Base-by-base conservation (phyloP, 1,140 invertebrate genomes). In the Dreissena polymorpha region DNA sequence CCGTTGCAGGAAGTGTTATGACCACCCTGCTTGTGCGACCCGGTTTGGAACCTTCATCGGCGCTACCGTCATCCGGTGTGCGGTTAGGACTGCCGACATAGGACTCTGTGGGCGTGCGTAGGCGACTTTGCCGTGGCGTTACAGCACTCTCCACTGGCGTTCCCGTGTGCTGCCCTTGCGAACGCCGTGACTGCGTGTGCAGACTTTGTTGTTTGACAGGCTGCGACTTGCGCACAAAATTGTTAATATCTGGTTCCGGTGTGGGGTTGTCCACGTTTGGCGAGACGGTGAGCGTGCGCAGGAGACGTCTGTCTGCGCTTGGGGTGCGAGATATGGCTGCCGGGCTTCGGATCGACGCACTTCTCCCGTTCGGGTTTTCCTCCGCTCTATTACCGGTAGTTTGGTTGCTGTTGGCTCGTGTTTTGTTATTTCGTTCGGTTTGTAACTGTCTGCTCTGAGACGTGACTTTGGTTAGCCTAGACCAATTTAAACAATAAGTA, bases 321-420 rank as follows among this genome's bases (percentile, higher is more conserved):
- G 80, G 80, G 18, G 80, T 82, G 18, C 80, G 39, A 23, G 71
- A 74, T n/a, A 73, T 81, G 67, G 39, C 55, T 21, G 76, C 76
- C 29, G 64, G 76, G 49, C 63, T 68, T 55, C 76, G 16, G 51
- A 57, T 67, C 5, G 76, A 78, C 76, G 21, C 21, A 60, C 57
- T 60, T 18, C 57, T 60, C 6, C 57, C 21, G 12, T 60, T 60
- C 21, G 57, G 57, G 39, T 39, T 39, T 39, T 39, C 39, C 39
- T 5, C 39, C 3, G 2, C 39, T 39, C 39, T 2, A 39, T 39
- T 39, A 39, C 39, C 39, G 39, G 39, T 39, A 39, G 39, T 8
- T 2, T 39, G 39, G 39, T 39, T 39, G 39, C 39, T 39, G 39
- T 39, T 39, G 57, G 57, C 57, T 60, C 57, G 57, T 6, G 16